Evolutionary conservation across 2,888 invertebrate species (phyloP).

Genomic region (Craniophora ligustri): DNA sequence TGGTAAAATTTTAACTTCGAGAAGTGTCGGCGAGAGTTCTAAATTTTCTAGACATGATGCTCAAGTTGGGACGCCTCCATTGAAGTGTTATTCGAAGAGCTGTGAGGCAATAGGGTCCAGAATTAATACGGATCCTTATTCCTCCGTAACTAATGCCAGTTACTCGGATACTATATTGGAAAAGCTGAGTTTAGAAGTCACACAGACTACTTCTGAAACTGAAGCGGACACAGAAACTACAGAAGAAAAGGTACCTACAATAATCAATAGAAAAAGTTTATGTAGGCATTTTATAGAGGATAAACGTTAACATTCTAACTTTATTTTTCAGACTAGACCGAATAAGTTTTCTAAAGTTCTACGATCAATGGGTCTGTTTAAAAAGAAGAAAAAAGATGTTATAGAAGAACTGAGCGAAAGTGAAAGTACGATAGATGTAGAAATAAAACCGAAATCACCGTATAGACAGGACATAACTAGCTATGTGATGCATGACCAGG

Average conservation of each 20-base stretch:
- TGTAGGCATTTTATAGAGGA: neutral
- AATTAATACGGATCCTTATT: constrained; percentile 59
- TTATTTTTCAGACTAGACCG: constrained; percentile 64
- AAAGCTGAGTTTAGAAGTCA: constrained; percentile 70
- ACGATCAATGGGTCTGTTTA: constrained; percentile 68
- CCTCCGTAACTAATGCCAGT: constrained; percentile 64
- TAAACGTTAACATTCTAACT: neutral
- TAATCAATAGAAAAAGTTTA: neutral
- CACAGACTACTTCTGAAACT: constrained; percentile 65
- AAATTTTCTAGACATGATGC: constrained; percentile 70
- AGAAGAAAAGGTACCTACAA: constrained; percentile 27
- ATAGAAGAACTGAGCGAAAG: constrained; percentile 75
- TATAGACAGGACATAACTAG: constrained; percentile 73
- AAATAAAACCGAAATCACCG: constrained; percentile 60
- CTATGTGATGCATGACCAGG: constrained; percentile 74
- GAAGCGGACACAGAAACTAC: constrained; percentile 62
- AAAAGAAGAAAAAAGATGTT: constrained; percentile 71
- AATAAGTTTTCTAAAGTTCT: constrained; percentile 71
- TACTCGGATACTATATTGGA: constrained; percentile 79
- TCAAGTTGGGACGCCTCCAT: constrained; percentile 72
- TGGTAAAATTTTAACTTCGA: constrained; percentile 46
- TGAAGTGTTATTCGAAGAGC: constrained; percentile 78
- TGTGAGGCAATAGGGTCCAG: constrained; percentile 79
- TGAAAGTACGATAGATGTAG: constrained; percentile 65
- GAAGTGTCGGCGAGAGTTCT: constrained; percentile 71